Evolutionary conservation across 2,797 vertebrate genomes (phyloP).

Genomic region (Mus minutoides): DNA sequence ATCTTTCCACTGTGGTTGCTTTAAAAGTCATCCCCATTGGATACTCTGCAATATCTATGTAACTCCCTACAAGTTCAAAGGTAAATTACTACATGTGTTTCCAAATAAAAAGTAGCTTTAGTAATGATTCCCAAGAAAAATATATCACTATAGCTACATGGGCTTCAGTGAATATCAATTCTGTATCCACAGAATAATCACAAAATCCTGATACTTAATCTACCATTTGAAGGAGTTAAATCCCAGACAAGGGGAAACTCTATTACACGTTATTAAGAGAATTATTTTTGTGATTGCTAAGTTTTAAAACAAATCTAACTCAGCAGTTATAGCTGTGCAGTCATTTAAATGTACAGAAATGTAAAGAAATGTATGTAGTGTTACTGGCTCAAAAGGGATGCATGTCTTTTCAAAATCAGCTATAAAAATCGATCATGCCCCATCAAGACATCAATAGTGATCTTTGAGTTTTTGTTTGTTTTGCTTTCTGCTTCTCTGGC

Average conservation of each 20-base stretch:
- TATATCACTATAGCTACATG: background rate
- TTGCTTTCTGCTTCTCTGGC: constrained; percentile 58
- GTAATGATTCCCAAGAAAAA: constrained; percentile 55
- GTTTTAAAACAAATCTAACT: constrained; percentile 36
- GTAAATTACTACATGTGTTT: constrained; percentile 67
- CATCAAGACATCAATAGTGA: constrained; percentile 76
- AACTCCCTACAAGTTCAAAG: constrained; percentile 55
- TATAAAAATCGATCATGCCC: constrained; percentile 77
- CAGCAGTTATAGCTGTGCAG: constrained; percentile 45
- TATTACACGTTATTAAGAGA: constrained; percentile 43
- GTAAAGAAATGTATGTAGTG: constrained; percentile 40
- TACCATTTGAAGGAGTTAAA: constrained; percentile 42
- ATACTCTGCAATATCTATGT: background rate
- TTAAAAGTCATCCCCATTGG: constrained; percentile 13
- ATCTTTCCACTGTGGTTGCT: constrained; percentile 37
- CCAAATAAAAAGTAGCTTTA: constrained; percentile 64
- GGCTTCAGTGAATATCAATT: constrained; percentile 9
- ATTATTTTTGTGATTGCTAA: constrained; percentile 53
- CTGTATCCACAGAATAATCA: constrained; percentile 36
- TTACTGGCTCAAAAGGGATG: constrained; percentile 71
- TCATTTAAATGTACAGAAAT: constrained; percentile 70
- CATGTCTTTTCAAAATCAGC: constrained; percentile 71
- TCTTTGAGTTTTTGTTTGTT: constrained; percentile 69
- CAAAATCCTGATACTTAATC: constrained; percentile 47
- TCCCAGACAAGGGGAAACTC: constrained; percentile 36